Conservation (phyloP, 2,888 invertebrate species). For the Arenicola marina region DNA sequence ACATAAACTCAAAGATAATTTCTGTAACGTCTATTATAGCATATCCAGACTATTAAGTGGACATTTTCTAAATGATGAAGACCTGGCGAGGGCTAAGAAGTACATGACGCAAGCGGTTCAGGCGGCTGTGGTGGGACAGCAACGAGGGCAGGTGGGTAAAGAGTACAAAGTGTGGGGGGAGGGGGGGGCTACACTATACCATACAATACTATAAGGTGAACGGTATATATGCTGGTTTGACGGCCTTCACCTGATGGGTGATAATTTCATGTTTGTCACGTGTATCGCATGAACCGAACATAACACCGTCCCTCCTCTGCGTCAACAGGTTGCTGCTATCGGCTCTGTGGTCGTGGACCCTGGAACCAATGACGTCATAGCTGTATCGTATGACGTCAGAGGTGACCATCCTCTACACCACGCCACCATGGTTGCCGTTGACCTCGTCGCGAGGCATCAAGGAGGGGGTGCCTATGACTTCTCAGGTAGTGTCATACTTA, state of each 20-base stretch:
- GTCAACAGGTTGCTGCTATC: too few species aligned
- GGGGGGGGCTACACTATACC: too few species aligned
- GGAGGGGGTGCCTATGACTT: slow-evolving; percentile 65
- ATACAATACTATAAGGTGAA: too few species aligned
- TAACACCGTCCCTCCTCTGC: too few species aligned
- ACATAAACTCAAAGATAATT: not conserved
- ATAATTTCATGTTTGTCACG: too few species aligned
- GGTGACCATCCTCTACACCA: slow-evolving; percentile 75
- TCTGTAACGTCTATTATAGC: not conserved
- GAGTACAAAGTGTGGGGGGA: too few species aligned
- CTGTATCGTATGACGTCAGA: slow-evolving; percentile 67
- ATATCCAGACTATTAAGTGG: not conserved
- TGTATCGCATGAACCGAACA: too few species aligned
- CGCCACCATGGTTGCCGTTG: slow-evolving; percentile 82
- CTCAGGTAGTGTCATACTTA: slow-evolving; percentile 10
- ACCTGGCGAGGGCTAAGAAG: not conserved
- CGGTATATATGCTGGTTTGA: too few species aligned
- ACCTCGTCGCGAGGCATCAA: slow-evolving; percentile 82
- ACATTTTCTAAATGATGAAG: not conserved
- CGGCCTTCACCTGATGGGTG: too few species aligned
- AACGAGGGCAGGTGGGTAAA: too few species aligned
- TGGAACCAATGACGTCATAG: slow-evolving; percentile 70
- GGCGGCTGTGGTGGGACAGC: too few species aligned
- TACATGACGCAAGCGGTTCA: too few species aligned
- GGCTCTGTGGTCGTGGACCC: slow-evolving; percentile 72